Base-by-base conservation (phyloP, 1,140 invertebrate genomes). In the Phortica variegata region DNA sequence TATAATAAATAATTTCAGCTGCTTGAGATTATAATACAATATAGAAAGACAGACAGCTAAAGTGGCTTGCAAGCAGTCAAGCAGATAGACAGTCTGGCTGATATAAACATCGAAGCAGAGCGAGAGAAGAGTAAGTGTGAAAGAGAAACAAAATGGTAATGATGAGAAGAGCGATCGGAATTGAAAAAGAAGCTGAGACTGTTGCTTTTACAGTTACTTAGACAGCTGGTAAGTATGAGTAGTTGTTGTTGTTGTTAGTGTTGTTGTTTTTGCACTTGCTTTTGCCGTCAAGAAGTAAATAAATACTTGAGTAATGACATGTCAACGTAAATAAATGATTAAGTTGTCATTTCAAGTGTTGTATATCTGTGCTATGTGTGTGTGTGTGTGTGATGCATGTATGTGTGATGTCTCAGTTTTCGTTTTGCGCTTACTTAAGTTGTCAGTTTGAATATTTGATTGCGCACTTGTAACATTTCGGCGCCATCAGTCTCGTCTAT, bases 241-340 rank as follows among this genome's bases (percentile, higher is more conserved):
- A 29, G 6, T 29, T 29, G 26, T 6, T 29, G 26, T 29, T 29
- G 26, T 12, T 29, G 12, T 29, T 29, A 12, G 6, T 29, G 26
- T 29, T 34, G 33, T 34, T 34, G 33, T 10, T 34, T 34, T 34
- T 34, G 33, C 33, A 34, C 33, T n/a, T n/a, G n/a, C n/a, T n/a
- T n/a, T n/a, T n/a, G n/a, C n/a, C n/a, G 23, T 29, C 32, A 49
- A 43, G 55, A 32, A 63, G 51, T 66, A 60, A 60, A 66, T 66
- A 56, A 66, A 66, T 66, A 66, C 63, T 66, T 68, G 57, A 66
- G 60, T 52, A 68, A 66, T 63, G 60, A 63, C 63, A 66, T 68
- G 63, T 66, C 60, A 66, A 53, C 57, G 56, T 60, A 60, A 66
- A 66, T 68, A 68, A 66, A 66, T 66, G 65, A 66, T 66, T 66